These are phyloP conservation scores for Drosophila yooni DNA, from an alignment of 2,888 invertebrate genomes.

Conservation along the genomic window DNA sequence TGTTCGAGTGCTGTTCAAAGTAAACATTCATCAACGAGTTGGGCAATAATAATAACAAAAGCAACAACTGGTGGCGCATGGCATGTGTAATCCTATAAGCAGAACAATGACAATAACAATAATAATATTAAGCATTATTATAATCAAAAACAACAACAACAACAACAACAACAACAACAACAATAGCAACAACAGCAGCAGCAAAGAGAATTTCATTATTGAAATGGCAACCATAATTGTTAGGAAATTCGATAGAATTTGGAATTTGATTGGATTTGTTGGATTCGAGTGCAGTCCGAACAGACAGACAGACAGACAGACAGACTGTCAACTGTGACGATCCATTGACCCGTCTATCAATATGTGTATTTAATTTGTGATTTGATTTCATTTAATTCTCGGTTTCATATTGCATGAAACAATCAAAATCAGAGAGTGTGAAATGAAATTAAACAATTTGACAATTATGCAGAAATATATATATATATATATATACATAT, in stretches of 20 bases:
- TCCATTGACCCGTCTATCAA: background rate
- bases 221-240: constrained; percentile 65
- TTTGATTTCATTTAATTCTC: constrained; percentile 11
- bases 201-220: constrained; percentile 46
- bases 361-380: background rate
- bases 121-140: constrained; percentile 48
- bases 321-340: constrained; percentile 30
- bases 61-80: constrained; percentile 27
- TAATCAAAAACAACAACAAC: constrained; percentile 33
- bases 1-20: constrained; percentile 42
- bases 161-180: constrained; percentile 30
- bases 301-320: too few species aligned
- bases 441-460: background rate
- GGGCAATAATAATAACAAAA: constrained; percentile 40
- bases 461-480: background rate
- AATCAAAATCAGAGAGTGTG: background rate
- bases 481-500: too few species aligned
- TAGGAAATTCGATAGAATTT: constrained; percentile 47
- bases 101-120: constrained; percentile 52
- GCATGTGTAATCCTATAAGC: constrained; percentile 34
- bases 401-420: background rate
- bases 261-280: constrained; percentile 32
- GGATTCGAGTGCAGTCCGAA: background rate
- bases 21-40: constrained; percentile 35
- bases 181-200: constrained; percentile 19